Percentiles rank a stretch among this genome's conserved stretches.
These are phyloP conservation scores for Palaemon carinicauda DNA, from an alignment of 1,140 invertebrate genomes.

Conservation along the genomic window DNA sequence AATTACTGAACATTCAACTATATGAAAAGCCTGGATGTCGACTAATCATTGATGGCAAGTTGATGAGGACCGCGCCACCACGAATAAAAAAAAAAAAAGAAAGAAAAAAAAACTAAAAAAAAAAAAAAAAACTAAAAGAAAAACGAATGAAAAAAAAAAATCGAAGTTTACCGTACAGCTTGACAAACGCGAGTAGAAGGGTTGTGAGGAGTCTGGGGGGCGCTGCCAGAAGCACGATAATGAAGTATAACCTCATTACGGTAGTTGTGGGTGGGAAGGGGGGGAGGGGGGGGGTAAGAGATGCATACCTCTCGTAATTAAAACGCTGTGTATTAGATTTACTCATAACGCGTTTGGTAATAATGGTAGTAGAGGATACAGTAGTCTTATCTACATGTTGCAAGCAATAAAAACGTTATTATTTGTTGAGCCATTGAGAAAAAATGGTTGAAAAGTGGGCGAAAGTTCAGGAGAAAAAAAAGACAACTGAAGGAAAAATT, in stretches of 20 bases:
- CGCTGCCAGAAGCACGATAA: conserved; percentile 32
- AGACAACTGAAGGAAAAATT: conserved; percentile 6
- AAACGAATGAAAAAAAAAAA: conserved; percentile 25
- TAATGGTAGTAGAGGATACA: no score
- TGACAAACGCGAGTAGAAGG: conserved; percentile 44
- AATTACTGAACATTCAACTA: background rate
- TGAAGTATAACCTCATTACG: background rate
- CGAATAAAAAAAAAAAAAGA: background rate
- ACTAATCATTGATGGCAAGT: background rate
- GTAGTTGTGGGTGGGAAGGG: no score
- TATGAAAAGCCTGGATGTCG: background rate
- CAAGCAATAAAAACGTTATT: no score
- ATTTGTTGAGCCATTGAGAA: background rate
- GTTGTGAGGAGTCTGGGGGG: background rate
- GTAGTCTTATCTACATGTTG: no score
- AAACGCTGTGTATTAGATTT: no score
- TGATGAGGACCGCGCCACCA: background rate
- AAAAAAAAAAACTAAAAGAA: background rate
- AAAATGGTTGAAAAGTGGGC: background rate
- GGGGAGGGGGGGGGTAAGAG: background rate
- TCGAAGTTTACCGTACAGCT: conserved; percentile 50
- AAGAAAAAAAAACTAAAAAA: background rate
- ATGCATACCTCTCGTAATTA: background rate
- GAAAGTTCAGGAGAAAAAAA: conserved; percentile 4
- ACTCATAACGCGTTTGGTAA: no score